Percentiles rank a stretch among this genome's conserved stretches.
Evolutionary conservation across 2,888 invertebrate species (phyloP).

Genomic region (Listrodromus nycthemerus): DNA sequence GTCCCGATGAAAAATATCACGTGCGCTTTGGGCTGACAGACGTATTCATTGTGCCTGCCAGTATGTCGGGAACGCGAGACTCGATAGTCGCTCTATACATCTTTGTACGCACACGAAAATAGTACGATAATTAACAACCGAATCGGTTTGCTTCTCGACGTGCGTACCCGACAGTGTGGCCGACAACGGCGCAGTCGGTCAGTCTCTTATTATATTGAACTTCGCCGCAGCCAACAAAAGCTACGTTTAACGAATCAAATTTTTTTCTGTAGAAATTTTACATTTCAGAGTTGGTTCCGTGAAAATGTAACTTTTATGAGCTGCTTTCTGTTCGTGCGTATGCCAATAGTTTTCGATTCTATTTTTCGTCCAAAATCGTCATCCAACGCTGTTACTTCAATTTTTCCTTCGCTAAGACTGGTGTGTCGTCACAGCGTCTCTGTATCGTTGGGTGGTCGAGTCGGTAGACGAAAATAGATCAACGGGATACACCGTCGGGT

Average conservation of each 20-base stretch:
- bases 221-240: not conserved
- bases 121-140: slow-evolving; percentile 8
- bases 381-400: not conserved
- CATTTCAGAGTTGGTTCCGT: not conserved
- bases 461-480: slow-evolving; percentile 18
- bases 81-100: slow-evolving; percentile 22
- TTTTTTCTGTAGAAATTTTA: not conserved
- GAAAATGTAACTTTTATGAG: not conserved
- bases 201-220: not conserved
- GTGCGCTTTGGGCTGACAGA: slow-evolving; percentile 56
- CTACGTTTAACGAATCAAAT: not conserved
- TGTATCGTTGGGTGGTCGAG: not conserved
- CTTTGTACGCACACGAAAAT: slow-evolving; percentile 31
- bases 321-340: not conserved
- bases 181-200: not conserved
- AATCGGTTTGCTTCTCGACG: slow-evolving; percentile 22
- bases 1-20: slow-evolving; percentile 69
- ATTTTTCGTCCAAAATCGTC: not conserved
- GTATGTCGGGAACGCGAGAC: slow-evolving; percentile 54
- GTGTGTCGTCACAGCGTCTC: not conserved
- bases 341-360: not conserved
- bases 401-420: not conserved
- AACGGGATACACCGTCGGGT: not conserved
- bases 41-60: slow-evolving; percentile 65
- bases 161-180: not conserved